Conservation (phyloP, 2,113 vertebrate species). For the Porphyrio hochstetteri region DNA sequence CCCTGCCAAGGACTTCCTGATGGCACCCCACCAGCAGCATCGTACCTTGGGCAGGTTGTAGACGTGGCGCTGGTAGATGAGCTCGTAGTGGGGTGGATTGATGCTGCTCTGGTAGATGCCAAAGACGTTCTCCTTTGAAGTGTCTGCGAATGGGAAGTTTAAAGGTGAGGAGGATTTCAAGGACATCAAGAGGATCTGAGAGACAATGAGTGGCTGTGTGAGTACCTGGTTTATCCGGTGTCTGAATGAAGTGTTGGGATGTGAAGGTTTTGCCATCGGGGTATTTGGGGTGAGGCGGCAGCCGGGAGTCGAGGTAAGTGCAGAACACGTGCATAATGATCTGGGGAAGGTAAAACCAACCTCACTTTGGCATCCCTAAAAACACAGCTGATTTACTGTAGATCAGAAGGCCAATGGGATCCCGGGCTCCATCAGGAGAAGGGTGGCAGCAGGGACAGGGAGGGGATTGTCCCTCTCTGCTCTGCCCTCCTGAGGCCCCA, state of each 20-base stretch:
- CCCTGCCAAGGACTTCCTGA: not conserved
- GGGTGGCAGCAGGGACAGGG: too few species aligned
- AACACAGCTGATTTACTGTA: too few species aligned
- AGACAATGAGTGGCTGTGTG: not conserved
- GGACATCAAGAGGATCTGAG: fast-evolving
- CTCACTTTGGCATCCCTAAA: fast-evolving
- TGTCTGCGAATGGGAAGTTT: constrained; percentile 73
- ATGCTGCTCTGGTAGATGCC: constrained; percentile 93
- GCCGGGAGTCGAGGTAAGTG: constrained; percentile 94
- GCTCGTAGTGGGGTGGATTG: constrained; percentile 93
- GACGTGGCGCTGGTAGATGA: constrained; percentile 90
- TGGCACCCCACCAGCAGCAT: fast-evolving
- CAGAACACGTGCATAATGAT: constrained; percentile 95
- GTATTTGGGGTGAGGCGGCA: constrained; percentile 95
- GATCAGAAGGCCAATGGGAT: too few species aligned
- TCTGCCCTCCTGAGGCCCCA: too few species aligned
- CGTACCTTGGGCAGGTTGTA: constrained; percentile 93
- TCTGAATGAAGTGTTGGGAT: constrained; percentile 93
- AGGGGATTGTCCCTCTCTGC: too few species aligned
- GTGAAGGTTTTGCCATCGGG: constrained; percentile 97
- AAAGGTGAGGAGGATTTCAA: not conserved
- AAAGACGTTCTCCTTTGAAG: constrained; percentile 91
- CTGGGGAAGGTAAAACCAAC: constrained; percentile 59
- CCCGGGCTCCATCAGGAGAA: too few species aligned
- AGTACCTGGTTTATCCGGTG: constrained; percentile 92